Percentiles rank a stretch among this genome's conserved stretches.
phyloP scores from a whole-genome alignment of 2,797 vertebrate genomes.

The Octomys mimax region DNA sequence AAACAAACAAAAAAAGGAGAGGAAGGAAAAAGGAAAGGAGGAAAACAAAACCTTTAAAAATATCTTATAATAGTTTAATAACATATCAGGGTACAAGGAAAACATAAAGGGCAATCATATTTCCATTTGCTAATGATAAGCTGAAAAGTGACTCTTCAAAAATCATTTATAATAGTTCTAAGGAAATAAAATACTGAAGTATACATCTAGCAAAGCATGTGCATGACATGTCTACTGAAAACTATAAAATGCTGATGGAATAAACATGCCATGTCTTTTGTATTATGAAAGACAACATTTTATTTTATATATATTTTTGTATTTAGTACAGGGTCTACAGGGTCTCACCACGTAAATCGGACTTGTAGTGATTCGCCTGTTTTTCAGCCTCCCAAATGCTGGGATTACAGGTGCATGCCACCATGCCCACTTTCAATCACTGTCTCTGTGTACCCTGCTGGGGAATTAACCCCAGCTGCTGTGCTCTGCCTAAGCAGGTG shows the following conservation, averaged over 20 bases:
- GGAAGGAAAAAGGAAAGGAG: background rate
- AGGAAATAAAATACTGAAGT: constrained; percentile 25
- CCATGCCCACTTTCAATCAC: no score
- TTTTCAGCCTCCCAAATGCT: no score
- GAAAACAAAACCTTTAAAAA: background rate
- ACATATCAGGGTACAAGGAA: constrained; percentile 21
- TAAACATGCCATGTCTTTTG: background rate
- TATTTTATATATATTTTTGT: no score
- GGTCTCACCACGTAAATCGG: no score
- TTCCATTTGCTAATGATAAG: constrained; percentile 19
- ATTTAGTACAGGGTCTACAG: no score
- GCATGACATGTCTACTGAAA: background rate
- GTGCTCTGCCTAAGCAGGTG: no score
- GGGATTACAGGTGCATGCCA: no score
- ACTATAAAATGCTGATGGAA: background rate
- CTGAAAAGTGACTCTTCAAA: constrained; percentile 18
- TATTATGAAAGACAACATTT: background rate
- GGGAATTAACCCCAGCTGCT: no score
- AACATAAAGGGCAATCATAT: background rate
- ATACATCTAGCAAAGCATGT: background rate
- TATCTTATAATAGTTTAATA: background rate
- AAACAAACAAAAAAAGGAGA: background rate
- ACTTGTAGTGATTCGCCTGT: no score
- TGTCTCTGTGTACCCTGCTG: no score
- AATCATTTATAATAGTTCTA: constrained; percentile 5